Base-by-base conservation (phyloP, 2,888 invertebrate genomes). In the Itoplectis maculator region DNA sequence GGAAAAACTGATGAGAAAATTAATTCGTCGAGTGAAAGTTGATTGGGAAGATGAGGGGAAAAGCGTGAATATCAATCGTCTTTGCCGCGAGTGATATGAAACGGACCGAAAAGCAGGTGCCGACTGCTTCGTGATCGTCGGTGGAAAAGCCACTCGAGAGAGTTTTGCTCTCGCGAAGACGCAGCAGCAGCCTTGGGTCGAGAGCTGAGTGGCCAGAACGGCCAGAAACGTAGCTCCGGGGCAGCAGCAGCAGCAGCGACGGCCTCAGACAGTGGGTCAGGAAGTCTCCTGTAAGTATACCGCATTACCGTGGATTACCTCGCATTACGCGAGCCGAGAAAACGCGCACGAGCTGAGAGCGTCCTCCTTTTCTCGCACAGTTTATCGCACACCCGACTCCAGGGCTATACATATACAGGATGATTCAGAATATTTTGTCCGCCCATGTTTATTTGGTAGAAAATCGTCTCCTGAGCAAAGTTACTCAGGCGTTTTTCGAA, bases 281-380 rank as follows among this genome's bases (percentile, higher is more conserved):
- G 81, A 81, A 81, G 78, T 81, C 78, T 81, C 63, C 61, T 68
- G 81, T 81, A 78, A 81, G 81, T 81, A 81, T 78, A 81, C 78
- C 78, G 78, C 78, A 81, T 81, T 81, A 69, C 69, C 74, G 78
- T 81, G 81, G 78, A 81, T 81, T 78, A 81, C 78, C 81, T 81
- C 78, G 81, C 74, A 81, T 78, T 81, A 81, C 81, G n/a, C 54
- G 69, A 56, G 76, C 65, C 49, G 73, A 69, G 56, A 69, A n/a
- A n/a, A 69, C 45, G 77, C 37, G 68, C 69, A 49, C 61, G 40
- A 69, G 45, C 77, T 73, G 45, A 77, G 45, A 47, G 54, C 68
- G 47, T 47, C 40, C 56, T 69, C 65, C 49, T 78, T 78, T 78
- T 54, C 78, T 81, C 66, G 40, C 37, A 29, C 40, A n/a, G 40